Evolutionary conservation across 2,113 vertebrate species (phyloP), one percentile per base, ranked within the genome.

Genomic region (Pyxicephalus adspersus): DNA sequence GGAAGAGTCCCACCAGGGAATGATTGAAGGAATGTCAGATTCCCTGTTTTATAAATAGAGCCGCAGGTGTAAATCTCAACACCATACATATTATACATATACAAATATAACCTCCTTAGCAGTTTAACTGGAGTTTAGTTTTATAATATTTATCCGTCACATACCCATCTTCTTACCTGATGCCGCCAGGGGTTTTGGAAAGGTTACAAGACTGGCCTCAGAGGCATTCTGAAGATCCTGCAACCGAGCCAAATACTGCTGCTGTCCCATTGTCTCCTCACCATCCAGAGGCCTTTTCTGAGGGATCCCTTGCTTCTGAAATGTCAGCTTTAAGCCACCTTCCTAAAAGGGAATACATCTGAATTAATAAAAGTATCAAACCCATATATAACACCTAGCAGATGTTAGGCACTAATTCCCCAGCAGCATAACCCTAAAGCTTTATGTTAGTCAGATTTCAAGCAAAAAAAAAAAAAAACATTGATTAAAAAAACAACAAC

Each of bases 321-420:
- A 99, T 85, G 97, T 99, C 90, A 99, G 89, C 91, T 99, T 99
- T 88, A 99, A 94, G 86, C 97, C 95, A 85, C 96, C 96, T 90
- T 99, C 98, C 95, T 98, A 92, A 93, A 94, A 83, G 90, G 89
- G 88, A 89, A 85, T 74, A 60, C 68, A 88, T 57, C 52, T 72
- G 54, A 29, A 54, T 73, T 34, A 57, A 8, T 28, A 9, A 50
- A 6, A 58, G 19, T 17, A 4, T 23, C 38, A 2, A 29, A 18
- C 0, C 11, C 8, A 51, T 15, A 51, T 9, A 20, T 3, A 19
- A 11, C 29, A 11, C 22, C 67, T 13, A 70, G 16, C 38, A 38
- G 7, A 8, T 15, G 25, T 15, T 18, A 4, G 22, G 15, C 7
- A 70, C 1, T 8, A 18, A 52, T 9, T 26, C 6, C 11, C 31